Conservation (phyloP, 2,797 vertebrate genomes). For the Podarcis siculus region DNA sequence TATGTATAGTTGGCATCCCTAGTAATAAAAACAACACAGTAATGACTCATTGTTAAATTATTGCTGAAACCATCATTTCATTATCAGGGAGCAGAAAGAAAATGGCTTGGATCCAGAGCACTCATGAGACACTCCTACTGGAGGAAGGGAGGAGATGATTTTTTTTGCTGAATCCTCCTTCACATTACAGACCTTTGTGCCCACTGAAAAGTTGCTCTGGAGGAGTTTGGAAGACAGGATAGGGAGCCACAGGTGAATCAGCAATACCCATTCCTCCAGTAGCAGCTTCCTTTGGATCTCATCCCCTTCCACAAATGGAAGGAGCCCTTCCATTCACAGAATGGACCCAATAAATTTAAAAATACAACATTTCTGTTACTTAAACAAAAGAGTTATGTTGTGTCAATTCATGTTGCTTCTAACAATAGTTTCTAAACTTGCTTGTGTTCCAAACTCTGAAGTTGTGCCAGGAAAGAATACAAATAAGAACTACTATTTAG, state of each 20-base stretch:
- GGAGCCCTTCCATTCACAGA: background rate
- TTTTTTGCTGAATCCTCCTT: background rate
- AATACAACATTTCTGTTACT: conserved; percentile 31
- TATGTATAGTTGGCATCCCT: conserved; percentile 16
- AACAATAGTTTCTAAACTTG: conserved; percentile 51
- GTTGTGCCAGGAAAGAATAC: background rate
- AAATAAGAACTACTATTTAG: conserved; percentile 22
- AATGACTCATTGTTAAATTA: conserved; percentile 55
- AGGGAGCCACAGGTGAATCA: background rate
- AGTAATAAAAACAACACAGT: conserved; percentile 25
- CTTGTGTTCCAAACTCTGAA: conserved; percentile 31
- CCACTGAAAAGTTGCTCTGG: background rate
- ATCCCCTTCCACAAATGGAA: background rate
- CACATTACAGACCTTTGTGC: background rate
- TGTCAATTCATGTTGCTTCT: conserved; percentile 22
- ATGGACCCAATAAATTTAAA: conserved; percentile 2
- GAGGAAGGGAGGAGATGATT: background rate
- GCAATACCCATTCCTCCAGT: background rate
- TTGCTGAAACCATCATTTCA: background rate
- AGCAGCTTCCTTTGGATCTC: background rate
- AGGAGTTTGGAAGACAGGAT: background rate
- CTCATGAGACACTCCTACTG: background rate
- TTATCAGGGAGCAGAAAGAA: background rate
- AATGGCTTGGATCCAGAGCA: background rate
- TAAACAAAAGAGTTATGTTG: conserved; percentile 42